A percentile compares a stretch with the other conserved stretches of the same genome.
phyloP scores from a whole-genome alignment of 2,888 invertebrate species.

The Pelosia muscerda region DNA sequence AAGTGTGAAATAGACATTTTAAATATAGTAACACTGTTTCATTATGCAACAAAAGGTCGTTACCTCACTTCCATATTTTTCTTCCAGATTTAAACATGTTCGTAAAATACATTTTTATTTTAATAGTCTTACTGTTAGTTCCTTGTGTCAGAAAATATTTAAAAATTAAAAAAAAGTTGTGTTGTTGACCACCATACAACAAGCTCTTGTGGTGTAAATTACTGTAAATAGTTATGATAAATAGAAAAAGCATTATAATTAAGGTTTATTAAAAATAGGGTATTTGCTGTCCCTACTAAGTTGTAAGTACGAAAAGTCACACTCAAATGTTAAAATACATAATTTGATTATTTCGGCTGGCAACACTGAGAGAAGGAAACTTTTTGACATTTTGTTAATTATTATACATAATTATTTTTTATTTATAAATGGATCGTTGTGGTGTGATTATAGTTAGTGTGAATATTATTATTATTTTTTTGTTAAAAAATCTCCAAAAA shows the following conservation, averaged over 20 bases:
- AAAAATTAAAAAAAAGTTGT: slow-evolving; percentile 52
- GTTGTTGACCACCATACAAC: slow-evolving; percentile 67
- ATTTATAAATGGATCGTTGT: slow-evolving; percentile 75
- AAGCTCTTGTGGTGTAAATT: slow-evolving; percentile 84
- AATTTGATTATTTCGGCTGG: slow-evolving; percentile 55
- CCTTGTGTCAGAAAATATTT: slow-evolving; percentile 57
- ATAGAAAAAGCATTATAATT: slow-evolving; percentile 67
- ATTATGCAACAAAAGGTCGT: not conserved
- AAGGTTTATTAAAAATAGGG: slow-evolving; percentile 70
- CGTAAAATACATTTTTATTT: not conserved
- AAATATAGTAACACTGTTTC: not conserved
- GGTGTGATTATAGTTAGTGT: slow-evolving; percentile 69
- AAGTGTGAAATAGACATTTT: not conserved
- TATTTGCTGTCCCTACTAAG: slow-evolving; percentile 63
- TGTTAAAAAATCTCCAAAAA: slow-evolving; percentile 47
- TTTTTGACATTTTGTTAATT: slow-evolving; percentile 75
- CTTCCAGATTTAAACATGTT: not conserved
- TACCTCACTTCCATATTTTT: not conserved
- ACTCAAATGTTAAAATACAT: slow-evolving; percentile 54
- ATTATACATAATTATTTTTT: slow-evolving; percentile 72
- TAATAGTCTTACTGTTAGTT: slow-evolving; percentile 55
- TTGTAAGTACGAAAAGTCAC: slow-evolving; percentile 76
- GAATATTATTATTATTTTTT: slow-evolving; percentile 47
- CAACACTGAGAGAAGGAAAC: slow-evolving; percentile 62
- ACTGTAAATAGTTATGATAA: slow-evolving; percentile 75